Conservation (phyloP, 2,888 invertebrate species). For the Heliconius charithonia region DNA sequence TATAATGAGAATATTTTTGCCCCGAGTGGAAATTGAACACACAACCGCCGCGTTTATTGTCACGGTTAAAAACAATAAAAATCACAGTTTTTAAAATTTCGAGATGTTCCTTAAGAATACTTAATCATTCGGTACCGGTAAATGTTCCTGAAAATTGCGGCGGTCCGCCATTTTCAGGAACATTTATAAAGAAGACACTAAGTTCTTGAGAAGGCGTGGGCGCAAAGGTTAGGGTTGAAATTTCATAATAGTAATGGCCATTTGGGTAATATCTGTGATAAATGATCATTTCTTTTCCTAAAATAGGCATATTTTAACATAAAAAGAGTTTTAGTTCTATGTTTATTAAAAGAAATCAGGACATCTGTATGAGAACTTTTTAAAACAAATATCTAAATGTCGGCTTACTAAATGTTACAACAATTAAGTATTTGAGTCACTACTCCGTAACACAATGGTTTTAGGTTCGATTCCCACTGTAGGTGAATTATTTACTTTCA, state of each 20-base stretch:
- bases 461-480: too few relatives aligned
- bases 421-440: too few relatives aligned
- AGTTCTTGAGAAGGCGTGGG: background rate
- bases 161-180: background rate
- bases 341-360: too few relatives aligned
- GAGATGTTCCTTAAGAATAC: background rate
- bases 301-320: background rate
- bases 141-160: too few relatives aligned
- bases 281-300: background rate
- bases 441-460: too few relatives aligned
- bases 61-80: background rate
- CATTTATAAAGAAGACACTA: background rate
- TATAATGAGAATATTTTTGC: too few relatives aligned
- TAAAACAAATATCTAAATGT: too few relatives aligned
- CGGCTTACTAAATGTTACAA: too few relatives aligned
- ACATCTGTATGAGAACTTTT: too few relatives aligned
- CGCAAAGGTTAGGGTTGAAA: slow-evolving; percentile 12
- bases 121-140: background rate
- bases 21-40: too few relatives aligned
- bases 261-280: background rate
- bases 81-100: background rate
- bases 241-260: background rate
- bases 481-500: too few relatives aligned
- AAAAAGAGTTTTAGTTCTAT: background rate
- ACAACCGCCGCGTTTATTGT: too few relatives aligned